Percentiles rank a stretch among this genome's conserved stretches.
These are phyloP conservation scores for Drosophila pullipes DNA, from an alignment of 2,888 invertebrate species.

Conservation along the genomic window DNA sequence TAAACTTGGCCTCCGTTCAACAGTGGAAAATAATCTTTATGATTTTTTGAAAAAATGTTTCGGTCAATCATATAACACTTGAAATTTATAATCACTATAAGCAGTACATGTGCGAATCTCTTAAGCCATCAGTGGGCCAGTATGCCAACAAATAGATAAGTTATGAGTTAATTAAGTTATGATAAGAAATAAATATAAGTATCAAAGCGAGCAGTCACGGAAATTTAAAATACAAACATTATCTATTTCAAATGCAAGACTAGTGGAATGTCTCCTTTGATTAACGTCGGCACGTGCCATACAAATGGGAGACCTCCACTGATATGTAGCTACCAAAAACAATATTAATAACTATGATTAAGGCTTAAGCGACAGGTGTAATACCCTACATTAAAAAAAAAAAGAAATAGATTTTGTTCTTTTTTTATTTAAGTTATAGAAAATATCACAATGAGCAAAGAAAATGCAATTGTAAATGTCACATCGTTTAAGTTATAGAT, in stretches of 20 bases:
- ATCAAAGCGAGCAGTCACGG: not conserved
- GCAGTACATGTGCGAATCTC: not conserved
- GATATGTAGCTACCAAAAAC: constrained; percentile 11
- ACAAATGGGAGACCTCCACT: constrained; percentile 12
- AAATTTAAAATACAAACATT: constrained; percentile 14
- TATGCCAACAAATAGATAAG: constrained; percentile 23
- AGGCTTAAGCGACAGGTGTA: not conserved
- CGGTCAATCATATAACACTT: constrained; percentile 4
- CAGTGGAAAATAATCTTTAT: not conserved
- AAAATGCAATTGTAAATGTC: not conserved
- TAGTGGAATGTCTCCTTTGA: constrained; percentile 26
- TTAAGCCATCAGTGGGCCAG: not conserved
- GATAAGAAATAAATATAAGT: constrained; percentile 10
- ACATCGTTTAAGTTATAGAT: not conserved
- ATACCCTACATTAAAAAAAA: constrained; percentile 9
- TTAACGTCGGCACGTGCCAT: constrained; percentile 34
- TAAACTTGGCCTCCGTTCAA: not conserved
- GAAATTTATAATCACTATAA: not conserved
- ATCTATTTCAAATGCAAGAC: constrained; percentile 27
- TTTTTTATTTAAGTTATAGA: not conserved
- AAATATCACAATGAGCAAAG: too few species aligned
- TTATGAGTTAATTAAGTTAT: constrained; percentile 6
- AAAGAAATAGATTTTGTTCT: not conserved
- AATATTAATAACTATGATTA: constrained; percentile 2
- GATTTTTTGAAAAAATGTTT: constrained; percentile 9